These are phyloP conservation scores for Zenarchopterus dispar DNA, from an alignment of 2,797 vertebrate species.

Conservation along the genomic window DNA sequence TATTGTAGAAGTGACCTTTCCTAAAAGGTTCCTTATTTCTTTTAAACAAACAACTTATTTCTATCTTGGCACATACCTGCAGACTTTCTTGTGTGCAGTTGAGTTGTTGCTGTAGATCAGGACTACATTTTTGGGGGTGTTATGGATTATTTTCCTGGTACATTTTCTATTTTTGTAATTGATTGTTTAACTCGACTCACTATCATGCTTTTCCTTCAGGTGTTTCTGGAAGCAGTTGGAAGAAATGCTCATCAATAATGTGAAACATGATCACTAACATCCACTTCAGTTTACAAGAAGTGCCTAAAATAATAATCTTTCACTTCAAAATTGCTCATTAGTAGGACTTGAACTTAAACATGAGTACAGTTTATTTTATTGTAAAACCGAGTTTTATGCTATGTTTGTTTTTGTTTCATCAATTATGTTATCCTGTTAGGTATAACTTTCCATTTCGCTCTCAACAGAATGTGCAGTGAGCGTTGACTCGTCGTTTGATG, in stretches of 20 bases:
- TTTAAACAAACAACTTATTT: no score
- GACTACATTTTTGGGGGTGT: background rate
- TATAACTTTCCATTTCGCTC: constrained; percentile 6
- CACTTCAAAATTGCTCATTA: background rate
- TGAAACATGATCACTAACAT: constrained; percentile 3
- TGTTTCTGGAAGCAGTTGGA: constrained; percentile 14
- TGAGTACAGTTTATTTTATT: background rate
- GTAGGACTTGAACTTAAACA: no score
- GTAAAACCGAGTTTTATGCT: background rate
- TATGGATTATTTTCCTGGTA: constrained; percentile 3
- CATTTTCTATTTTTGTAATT: constrained; percentile 9
- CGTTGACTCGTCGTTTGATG: constrained; percentile 46
- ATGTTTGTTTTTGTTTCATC: constrained; percentile 2
- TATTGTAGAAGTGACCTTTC: no score
- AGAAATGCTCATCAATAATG: constrained; percentile 12
- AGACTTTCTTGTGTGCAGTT: background rate
- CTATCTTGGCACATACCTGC: no score
- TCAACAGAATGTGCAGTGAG: constrained; percentile 2
- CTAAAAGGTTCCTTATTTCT: no score
- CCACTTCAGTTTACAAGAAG: background rate
- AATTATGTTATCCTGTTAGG: constrained; percentile 2
- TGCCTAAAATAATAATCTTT: background rate
- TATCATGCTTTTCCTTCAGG: constrained; percentile 18
- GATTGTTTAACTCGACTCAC: constrained; percentile 15
- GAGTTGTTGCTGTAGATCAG: background rate